Evolutionary conservation across 1,140 invertebrate species (phyloP), one percentile per base, ranked within the genome.

Genomic region (Nebria ingens): DNA sequence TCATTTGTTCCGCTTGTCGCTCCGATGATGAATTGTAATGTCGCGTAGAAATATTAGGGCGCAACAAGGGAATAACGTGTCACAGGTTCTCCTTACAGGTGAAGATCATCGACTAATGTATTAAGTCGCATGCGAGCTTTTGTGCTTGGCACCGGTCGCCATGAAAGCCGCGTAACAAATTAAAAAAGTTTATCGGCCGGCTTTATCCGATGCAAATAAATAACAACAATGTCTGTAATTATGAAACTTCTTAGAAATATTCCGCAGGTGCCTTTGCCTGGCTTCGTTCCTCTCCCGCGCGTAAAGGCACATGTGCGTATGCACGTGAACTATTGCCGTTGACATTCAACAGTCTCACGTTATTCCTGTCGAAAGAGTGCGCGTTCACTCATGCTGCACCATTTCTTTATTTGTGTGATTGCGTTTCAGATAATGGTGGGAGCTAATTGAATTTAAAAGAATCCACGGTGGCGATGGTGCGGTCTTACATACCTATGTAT

Each of bases 391-490:
- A 34, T 34, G 6, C 25, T 11, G 9, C 17, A 9, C 25, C 25
- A 34, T 34, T 34, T 34, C 6, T 45, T 17, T 4, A 3, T 45
- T 4, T 29, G 9, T 11, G 40, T 17, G 40, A 45, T 45, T 45
- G 40, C 40, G 17, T 12, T 45, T 45, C 40, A 45, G 40, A 45
- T 45, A 45, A 45, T 45, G 40, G 40, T 45, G 9, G 3, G 40
- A n/a, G 15, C 40, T 45, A 45, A 45, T 45, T 45, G 40, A 45
- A 45, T 45, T 45, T 45, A 45, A 45, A 45, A 45, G 40, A 45
- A 45, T 45, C 25, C 13, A 6, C 4, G 4, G 25, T 6, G 25
- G 13, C 25, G 25, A 6, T 29, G 4, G 25, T 6, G n/a, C n/a
- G n/a, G n/a, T n/a, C n/a, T 34, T 34, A 9, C 40, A 45, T 4